Evolutionary conservation across 2,113 vertebrate genomes (phyloP), one percentile per base, ranked within the genome.

Genomic region (Zeus faber): DNA sequence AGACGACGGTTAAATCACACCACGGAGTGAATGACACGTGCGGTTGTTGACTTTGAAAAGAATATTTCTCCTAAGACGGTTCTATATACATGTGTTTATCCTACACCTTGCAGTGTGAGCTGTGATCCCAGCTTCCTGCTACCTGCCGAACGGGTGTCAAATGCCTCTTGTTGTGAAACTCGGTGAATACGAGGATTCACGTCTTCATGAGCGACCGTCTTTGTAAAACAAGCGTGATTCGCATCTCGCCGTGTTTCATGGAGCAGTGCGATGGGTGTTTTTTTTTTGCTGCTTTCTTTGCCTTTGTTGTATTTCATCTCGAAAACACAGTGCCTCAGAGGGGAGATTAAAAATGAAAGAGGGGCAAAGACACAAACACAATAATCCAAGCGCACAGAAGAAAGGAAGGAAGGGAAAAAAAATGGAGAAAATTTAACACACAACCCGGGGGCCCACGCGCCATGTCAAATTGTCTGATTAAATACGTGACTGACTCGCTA

Each of bases 381-480:
- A 80, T 73, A 66, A 77, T 78, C 61, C 61, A 37, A 54, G 70
- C 67, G 62, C 7, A 54, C 59, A 0, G 23, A 58, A 72, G 66
- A 77, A 69, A 76, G 59, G 65, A 31, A 35, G 14, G n/a, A 22
- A 8, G 11, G 14, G 27, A 27, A 39, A n/a, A 50, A 13, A 41
- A 11, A 16, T 9, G 40, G 46, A 45, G 54, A 29, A 67, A 80
- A 77, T 79, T 76, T 73, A 61, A 82, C 75, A 81, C 72, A 79
- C 72, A 81, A 84, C 83, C 84, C 70, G 55, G 77, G 78, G 83
- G 87, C 76, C 64, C 67, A 70, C 61, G 64, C 65, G 39, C 68
- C 70, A 71, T 76, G 82, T 77, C 79, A 72, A 86, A 87, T 85
- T 73, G 70, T 80, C 73, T 85, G 85, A 90, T 89, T 91, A 85